Evolutionary conservation across 2,113 vertebrate species (phyloP).

Genomic region (Lynx canadensis): DNA sequence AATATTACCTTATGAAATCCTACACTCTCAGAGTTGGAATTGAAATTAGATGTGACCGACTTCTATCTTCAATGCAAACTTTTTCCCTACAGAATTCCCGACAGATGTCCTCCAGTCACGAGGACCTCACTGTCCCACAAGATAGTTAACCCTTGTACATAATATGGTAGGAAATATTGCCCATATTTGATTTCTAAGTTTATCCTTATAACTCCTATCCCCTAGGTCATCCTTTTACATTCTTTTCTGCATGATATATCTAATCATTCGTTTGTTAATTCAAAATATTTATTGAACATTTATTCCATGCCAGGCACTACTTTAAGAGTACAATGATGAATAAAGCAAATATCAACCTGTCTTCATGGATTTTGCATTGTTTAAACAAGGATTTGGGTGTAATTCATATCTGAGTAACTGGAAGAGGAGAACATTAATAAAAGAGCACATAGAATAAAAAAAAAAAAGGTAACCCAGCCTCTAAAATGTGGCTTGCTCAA

Average conservation of each 20-base stretch:
- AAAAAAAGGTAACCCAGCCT: not conserved
- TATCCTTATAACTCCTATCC: not conserved
- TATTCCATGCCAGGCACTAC: not conserved
- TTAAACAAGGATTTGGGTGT: constrained; percentile 10
- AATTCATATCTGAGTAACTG: constrained; percentile 25
- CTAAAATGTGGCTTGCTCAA: constrained; percentile 15
- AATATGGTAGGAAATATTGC: not conserved
- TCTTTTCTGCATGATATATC: not conserved
- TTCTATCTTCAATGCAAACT: not conserved
- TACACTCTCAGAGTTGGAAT: not conserved
- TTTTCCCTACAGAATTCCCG: not conserved
- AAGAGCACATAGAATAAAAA: not conserved
- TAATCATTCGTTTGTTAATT: not conserved
- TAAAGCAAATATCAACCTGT: not conserved
- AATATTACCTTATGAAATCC: not conserved
- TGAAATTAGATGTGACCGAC: not conserved
- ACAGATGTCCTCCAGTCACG: not conserved
- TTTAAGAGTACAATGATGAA: not conserved
- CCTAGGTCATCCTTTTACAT: not conserved
- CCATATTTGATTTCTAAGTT: constrained; percentile 16
- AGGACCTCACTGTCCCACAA: not conserved
- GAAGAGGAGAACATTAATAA: constrained; percentile 2
- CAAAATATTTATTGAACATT: not conserved
- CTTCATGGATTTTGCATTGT: constrained; percentile 1
- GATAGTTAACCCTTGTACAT: not conserved